A percentile compares a stretch with the other conserved stretches of the same genome.
phyloP scores from a whole-genome alignment of 2,888 invertebrate species.

The Dryomyza anilis region DNA sequence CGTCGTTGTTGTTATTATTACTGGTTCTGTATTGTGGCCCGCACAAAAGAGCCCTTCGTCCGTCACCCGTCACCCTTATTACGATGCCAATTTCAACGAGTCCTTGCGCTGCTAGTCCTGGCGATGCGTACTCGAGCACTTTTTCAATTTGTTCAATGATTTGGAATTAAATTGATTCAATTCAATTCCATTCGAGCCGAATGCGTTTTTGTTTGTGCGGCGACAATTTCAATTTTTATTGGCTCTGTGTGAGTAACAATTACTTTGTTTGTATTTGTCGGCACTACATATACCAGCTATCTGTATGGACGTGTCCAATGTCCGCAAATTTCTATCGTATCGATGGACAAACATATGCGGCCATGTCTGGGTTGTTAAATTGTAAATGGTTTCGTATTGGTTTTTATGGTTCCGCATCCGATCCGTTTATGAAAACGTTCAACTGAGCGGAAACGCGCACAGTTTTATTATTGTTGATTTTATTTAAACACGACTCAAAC shows the following conservation, averaged over 20 bases:
- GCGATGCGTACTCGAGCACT: slow-evolving; percentile 39
- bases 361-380: background rate
- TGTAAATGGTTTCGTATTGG: slow-evolving; percentile 12
- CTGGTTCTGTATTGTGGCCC: background rate
- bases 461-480: background rate
- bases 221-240: slow-evolving; percentile 53
- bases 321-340: slow-evolving; percentile 7
- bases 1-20: background rate
- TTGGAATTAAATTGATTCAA: slow-evolving; percentile 49
- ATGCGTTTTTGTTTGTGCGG: slow-evolving; percentile 36
- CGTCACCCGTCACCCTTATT: background rate
- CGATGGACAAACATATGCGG: background rate
- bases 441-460: slow-evolving; percentile 9
- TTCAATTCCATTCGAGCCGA: slow-evolving; percentile 53
- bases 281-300: background rate
- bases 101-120: background rate
- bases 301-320: slow-evolving; percentile 9
- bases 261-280: background rate
- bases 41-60: no score
- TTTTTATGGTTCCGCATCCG: slow-evolving; percentile 17
- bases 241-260: slow-evolving; percentile 32
- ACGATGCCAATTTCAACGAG: background rate
- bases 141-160: slow-evolving; percentile 58
- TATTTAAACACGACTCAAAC: background rate
- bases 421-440: background rate